Evolutionary conservation across 2,888 invertebrate genomes (phyloP).

Genomic region (Macropis europaea): DNA sequence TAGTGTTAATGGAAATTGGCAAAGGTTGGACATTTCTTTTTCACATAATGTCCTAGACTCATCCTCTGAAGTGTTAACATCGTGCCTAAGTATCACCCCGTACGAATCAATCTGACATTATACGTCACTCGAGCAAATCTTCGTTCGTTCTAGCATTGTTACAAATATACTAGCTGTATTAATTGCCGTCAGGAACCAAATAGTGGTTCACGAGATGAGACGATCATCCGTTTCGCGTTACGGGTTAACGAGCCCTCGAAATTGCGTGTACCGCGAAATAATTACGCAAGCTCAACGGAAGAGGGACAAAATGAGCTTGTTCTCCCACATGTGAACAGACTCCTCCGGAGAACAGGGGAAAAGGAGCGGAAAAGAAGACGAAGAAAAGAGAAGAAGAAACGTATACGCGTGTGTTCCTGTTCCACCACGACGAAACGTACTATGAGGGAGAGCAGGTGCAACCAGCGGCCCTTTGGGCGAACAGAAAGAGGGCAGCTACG

Average conservation of each 20-base stretch:
- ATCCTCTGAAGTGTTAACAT: no score
- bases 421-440: neutral
- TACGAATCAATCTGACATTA: no score
- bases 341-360: conserved; percentile 19
- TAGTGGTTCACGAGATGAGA: no score
- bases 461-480: conserved; percentile 30
- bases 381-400: conserved; percentile 28
- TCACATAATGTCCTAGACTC: no score
- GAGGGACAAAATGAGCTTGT: neutral
- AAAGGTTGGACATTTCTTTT: no score
- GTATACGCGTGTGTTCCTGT: conserved; percentile 19
- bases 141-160: no score
- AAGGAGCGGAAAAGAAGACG: conserved; percentile 36
- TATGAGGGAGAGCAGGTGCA: conserved; percentile 47
- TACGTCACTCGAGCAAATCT: no score
- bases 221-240: neutral
- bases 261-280: conserved; percentile 39
- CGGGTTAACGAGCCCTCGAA: conserved; percentile 12
- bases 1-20: no score
- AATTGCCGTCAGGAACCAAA: no score
- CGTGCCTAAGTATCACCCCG: no score
- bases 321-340: conserved; percentile 8
- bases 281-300: conserved; percentile 15
- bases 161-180: no score
- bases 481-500: conserved; percentile 30